Evolutionary conservation across 2,113 vertebrate species (phyloP), one percentile per base, ranked within the genome.

Genomic region (Montifringilla adamsi): DNA sequence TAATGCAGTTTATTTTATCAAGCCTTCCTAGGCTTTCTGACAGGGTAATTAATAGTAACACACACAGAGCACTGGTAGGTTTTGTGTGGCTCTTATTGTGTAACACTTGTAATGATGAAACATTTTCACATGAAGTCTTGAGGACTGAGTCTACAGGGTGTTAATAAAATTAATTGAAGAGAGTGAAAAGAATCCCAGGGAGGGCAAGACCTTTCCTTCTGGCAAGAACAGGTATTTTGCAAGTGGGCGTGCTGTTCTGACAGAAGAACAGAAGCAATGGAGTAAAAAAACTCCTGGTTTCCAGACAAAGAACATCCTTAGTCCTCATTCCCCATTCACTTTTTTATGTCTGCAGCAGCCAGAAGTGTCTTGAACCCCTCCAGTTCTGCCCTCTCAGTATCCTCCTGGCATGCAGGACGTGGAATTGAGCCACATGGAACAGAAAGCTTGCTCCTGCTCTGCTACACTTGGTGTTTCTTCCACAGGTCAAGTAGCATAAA

Each of bases 141-240:
- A 92, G 41, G 33, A 33, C 64, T 49, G 44, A 87, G 33, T 74
- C 60, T 75, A 8, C 15, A 43, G 16, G 28, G 26, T 87, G 53
- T 73, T 89, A 87, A 91, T 87, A 94, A 87, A 92, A 92, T 59
- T 82, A 90, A 87, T 52, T 94, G 33, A 92, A 67, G 17, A 24
- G 50, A 92, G 37, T 68, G 55, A 86, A 93, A 63, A 91, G 52
- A 81, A 79, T 67, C 43, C 63, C 39, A 52, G n/a, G 23, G n/a
- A 82, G 74, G 28, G 37, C 41, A 95, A 91, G 81, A 92, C 56
- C 78, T 92, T 90, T 83, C 21, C 19, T 87, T 86, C 73, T 93
- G 84, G 44, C 77, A 92, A 89, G 35, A 14, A 37, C 30, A 70
- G 22, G 60, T 75, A 41, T 75, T 87, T 68, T 68, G 73, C 60